Evolutionary conservation across 2,113 vertebrate genomes (phyloP), one percentile per base, ranked within the genome.

Genomic region (Sebastes schlegelii): DNA sequence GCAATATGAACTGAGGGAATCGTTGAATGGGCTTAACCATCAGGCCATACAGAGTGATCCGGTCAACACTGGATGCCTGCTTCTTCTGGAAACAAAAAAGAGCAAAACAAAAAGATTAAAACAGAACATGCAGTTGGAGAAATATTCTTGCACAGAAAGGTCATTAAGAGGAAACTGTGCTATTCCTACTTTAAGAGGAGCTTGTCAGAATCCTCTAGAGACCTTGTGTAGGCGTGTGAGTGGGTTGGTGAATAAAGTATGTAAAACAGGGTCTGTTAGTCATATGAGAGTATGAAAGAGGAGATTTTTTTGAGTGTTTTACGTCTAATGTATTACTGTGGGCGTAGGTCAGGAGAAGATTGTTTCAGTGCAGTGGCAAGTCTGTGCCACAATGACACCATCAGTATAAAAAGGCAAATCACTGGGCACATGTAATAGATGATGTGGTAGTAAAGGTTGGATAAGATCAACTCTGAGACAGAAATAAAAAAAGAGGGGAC

Each of bases 1-100:
- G 96, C 5, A 99, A 95, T 64, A 99, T 99, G 92, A 99, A 99
- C 95, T 99, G 98, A 0, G 98, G 98, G 84, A 99, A 99, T 52
- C 98, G 94, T 76, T 99, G 98, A 88, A 99, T 98, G 69, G 98
- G 98, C 58, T 99, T 99, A 89, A 99, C 98, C 98, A 99, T 99
- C 76, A 99, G 92, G 68, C 98, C 98, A 0, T 99, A 99, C 34
- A 99, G 97, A 0, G 98, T 99, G 90, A 99, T 98, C 0, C 98
- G 96, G 92, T 99, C 98, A 0, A 95, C 55, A 0, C 97, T 99
- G 13, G 96, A 95, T 1, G 97, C 96, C 92, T 99, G 98, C 83
- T 98, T 97, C 88, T 96, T 97, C 97, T 99, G 95, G 0, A 21
- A 62, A 16, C 21, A 64, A 21, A 66, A 8, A 51, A 11, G 10